Evolutionary conservation across 37 sponge, comb jelly and placozoan species (phyloP).

Genomic region (Geodia barretti): DNA sequence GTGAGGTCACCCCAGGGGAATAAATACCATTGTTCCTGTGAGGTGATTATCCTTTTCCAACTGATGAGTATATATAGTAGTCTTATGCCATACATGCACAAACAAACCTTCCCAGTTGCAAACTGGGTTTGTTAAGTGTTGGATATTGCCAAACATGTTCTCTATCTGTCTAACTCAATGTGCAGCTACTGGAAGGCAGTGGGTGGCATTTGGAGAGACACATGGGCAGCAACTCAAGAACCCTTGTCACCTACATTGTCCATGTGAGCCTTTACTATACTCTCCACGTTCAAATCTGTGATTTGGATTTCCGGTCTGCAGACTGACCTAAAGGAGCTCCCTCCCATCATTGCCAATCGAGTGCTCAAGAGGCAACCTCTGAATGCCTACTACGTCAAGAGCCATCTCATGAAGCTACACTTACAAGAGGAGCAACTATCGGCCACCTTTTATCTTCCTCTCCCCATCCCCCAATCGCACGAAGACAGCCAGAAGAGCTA

Average conservation of each 20-base stretch:
- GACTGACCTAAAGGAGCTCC: slow-evolving; percentile 49
- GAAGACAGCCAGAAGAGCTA: too few relatives aligned
- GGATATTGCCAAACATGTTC: neutral
- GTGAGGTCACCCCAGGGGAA: too few relatives aligned
- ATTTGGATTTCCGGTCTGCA: slow-evolving; percentile 6
- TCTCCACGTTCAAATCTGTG: neutral
- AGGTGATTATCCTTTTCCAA: too few relatives aligned
- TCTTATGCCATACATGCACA: too few relatives aligned
- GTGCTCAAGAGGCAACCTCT: slow-evolving; percentile 46
- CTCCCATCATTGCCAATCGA: slow-evolving; percentile 56
- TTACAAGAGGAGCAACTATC: neutral
- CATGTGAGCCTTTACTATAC: neutral
- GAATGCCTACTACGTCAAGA: slow-evolving; percentile 24
- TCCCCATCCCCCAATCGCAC: too few relatives aligned
- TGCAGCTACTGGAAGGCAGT: slow-evolving; percentile 51
- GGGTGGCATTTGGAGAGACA: slow-evolving; percentile 71
- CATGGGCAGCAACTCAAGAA: slow-evolving; percentile 15
- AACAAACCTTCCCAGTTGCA: too few relatives aligned
- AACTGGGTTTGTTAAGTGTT: too few relatives aligned
- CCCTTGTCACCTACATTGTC: slow-evolving; percentile 7
- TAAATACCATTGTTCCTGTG: too few relatives aligned
- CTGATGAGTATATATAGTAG: too few relatives aligned
- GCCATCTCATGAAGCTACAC: neutral
- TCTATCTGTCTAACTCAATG: neutral
- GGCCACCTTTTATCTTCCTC: neutral